A percentile compares a stretch with the other conserved stretches of the same genome.
phyloP scores from a whole-genome alignment of 2,888 invertebrate species.

The Xylota sylvarum region DNA sequence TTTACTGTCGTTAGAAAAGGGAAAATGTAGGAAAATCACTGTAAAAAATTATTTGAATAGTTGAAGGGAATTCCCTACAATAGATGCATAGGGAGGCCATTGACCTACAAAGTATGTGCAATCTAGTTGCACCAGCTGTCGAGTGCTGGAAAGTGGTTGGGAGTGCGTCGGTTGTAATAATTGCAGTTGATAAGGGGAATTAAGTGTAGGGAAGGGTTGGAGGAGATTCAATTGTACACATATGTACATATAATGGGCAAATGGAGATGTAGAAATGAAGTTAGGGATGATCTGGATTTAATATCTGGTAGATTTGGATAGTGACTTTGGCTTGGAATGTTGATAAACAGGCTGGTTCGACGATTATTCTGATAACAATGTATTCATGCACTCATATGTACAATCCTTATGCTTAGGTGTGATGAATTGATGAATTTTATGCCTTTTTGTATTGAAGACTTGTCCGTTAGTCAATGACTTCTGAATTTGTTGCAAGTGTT shows the following conservation, averaged over 20 bases:
- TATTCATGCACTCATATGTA: no score
- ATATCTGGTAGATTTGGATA: background rate
- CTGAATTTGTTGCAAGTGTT: no score
- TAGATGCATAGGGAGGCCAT: constrained; percentile 33
- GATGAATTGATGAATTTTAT: no score
- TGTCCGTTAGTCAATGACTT: no score
- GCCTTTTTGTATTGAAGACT: no score
- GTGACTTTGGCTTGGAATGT: no score
- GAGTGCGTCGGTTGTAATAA: background rate
- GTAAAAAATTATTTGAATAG: background rate
- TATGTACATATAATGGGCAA: background rate
- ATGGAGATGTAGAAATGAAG: background rate
- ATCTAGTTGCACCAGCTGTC: constrained; percentile 15
- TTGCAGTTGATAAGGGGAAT: background rate
- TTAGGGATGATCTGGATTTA: background rate
- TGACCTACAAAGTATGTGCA: constrained; percentile 51
- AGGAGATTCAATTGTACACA: no score
- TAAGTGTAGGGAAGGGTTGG: background rate
- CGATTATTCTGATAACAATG: no score
- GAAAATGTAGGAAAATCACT: constrained; percentile 19
- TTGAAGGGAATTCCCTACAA: constrained; percentile 45
- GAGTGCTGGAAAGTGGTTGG: background rate
- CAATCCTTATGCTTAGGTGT: no score
- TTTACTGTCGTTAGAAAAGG: constrained; percentile 15
- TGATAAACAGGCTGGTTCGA: no score